These are phyloP conservation scores for Anguilla obscura DNA, from an alignment of 2,797 vertebrate genomes.

Conservation along the genomic window DNA sequence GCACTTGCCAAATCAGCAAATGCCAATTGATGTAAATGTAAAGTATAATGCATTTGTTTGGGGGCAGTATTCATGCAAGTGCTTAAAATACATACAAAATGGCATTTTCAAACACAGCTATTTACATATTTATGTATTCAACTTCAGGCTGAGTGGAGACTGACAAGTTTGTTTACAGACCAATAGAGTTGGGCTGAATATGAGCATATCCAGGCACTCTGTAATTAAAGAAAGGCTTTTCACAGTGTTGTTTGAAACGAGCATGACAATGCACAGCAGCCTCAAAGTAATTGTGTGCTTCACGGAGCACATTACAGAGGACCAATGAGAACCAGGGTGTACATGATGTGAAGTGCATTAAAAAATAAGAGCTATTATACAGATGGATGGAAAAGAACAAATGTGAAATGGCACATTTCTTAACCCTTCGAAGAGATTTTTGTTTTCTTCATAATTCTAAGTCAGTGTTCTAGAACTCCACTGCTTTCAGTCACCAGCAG, in stretches of 20 bases:
- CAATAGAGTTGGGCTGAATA: no score
- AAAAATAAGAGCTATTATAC: neutral
- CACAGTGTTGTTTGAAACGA: conserved; percentile 25
- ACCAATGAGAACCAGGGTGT: neutral
- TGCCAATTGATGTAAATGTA: no score
- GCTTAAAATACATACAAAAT: no score
- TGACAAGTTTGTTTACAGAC: no score
- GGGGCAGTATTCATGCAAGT: no score
- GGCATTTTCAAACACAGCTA: no score
- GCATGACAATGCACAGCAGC: neutral
- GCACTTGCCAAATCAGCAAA: no score
- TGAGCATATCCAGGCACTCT: neutral
- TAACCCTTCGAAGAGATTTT: no score
- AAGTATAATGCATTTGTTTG: no score
- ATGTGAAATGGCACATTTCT: neutral
- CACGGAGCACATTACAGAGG: conserved; percentile 12
- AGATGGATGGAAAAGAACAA: neutral
- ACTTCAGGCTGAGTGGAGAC: neutral
- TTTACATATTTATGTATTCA: neutral
- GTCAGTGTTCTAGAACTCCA: no score
- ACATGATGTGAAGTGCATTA: neutral
- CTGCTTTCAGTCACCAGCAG: no score
- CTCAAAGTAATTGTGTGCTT: neutral
- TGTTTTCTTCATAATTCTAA: no score
- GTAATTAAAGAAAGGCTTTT: conserved; percentile 21